Evolutionary conservation across 2,797 vertebrate genomes (phyloP).

Genomic region (Tauraco hartlaubi): DNA sequence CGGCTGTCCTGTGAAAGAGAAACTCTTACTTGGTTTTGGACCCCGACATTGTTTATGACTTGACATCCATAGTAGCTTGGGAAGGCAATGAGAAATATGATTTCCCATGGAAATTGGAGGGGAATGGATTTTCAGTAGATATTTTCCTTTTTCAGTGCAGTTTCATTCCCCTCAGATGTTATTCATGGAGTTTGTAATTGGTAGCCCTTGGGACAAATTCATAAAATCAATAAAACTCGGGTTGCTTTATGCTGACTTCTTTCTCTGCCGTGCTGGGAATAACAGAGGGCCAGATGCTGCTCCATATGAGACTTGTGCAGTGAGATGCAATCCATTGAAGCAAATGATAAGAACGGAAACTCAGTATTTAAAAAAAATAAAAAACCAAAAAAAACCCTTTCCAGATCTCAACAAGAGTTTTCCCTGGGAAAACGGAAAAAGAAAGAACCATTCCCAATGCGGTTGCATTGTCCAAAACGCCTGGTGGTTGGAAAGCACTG

Average conservation of each 20-base stretch:
- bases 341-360: background rate
- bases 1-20: background rate
- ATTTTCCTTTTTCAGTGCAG: background rate
- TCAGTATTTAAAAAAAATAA: background rate
- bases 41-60: background rate
- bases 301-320: background rate
- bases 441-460: background rate
- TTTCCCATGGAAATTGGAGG: background rate
- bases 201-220: slow-evolving; percentile 27
- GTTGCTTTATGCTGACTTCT: background rate
- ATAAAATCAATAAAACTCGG: background rate
- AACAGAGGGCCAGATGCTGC: background rate
- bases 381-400: background rate
- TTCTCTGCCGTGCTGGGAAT: background rate
- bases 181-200: slow-evolving; percentile 9
- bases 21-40: background rate
- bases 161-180: slow-evolving; percentile 31
- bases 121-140: background rate
- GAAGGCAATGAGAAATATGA: background rate
- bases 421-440: background rate
- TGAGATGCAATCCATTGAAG: background rate
- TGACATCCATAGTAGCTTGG: background rate
- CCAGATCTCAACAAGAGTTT: background rate
- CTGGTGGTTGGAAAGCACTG: background rate
- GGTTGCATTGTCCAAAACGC: background rate